Conservation (phyloP, 1,140 invertebrate genomes). For the Drosophila cardini region DNA sequence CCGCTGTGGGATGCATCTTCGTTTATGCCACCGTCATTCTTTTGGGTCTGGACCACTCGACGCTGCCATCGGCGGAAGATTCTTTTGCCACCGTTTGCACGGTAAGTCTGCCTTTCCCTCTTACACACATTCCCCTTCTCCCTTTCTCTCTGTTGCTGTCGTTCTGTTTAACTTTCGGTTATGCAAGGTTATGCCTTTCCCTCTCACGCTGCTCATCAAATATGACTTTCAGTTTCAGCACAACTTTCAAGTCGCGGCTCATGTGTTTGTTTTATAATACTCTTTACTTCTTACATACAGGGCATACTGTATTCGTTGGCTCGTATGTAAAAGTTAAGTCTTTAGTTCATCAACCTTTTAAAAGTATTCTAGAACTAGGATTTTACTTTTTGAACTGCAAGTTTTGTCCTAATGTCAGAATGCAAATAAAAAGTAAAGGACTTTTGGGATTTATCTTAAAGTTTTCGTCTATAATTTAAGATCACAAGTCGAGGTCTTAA, state of each 20-base stretch:
- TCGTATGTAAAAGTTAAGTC: no score
- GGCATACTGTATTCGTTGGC: no score
- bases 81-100: constrained; percentile 93
- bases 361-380: no score
- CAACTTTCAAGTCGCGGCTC: constrained; percentile 57
- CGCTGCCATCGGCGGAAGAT: constrained; percentile 87
- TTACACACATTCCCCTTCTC: background rate
- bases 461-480: no score
- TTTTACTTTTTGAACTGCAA: no score
- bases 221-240: constrained; percentile 78
- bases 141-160: background rate
- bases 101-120: constrained; percentile 85
- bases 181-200: constrained; percentile 49
- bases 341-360: no score
- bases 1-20: constrained; percentile 96
- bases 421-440: no score
- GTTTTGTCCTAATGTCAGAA: no score
- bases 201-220: constrained; percentile 59
- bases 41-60: constrained; percentile 93
- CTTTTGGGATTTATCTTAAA: no score
- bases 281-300: no score
- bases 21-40: constrained; percentile 97
- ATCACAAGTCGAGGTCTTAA: no score
- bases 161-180: constrained; percentile 71
- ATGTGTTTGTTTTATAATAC: constrained; percentile 59